These are phyloP conservation scores for Falco rusticolus DNA, from an alignment of 2,797 vertebrate species.

Conservation along the genomic window DNA sequence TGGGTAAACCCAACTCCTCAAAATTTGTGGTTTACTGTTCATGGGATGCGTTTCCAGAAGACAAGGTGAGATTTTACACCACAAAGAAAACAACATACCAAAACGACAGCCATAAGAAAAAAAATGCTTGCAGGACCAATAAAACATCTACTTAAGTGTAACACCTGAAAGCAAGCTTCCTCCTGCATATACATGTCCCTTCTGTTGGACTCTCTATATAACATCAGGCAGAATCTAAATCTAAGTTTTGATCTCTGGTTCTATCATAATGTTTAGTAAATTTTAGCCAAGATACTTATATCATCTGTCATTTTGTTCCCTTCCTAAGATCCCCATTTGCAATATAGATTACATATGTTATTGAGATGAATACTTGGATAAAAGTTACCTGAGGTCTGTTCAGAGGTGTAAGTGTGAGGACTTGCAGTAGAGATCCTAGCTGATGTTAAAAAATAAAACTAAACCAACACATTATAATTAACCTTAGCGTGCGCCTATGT, in stretches of 20 bases:
- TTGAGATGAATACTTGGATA: not conserved
- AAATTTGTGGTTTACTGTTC: not conserved
- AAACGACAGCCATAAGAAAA: not conserved
- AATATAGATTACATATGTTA: not conserved
- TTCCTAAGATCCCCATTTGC: not conserved
- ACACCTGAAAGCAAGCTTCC: not conserved
- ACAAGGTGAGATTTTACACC: not conserved
- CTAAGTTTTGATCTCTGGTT: not conserved
- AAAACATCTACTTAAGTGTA: not conserved
- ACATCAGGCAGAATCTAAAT: not conserved
- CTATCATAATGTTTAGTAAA: not conserved
- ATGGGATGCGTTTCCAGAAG: not conserved
- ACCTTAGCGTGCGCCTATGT: not conserved
- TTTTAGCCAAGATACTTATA: not conserved
- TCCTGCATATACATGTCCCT: not conserved
- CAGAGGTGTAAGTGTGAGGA: slow-evolving; percentile 28
- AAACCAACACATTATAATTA: slow-evolving; percentile 18
- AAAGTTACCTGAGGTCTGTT: slow-evolving; percentile 63
- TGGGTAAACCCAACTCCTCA: not conserved
- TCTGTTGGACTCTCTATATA: not conserved
- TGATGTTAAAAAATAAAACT: slow-evolving; percentile 65
- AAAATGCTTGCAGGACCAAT: not conserved
- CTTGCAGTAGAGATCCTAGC: slow-evolving; percentile 48
- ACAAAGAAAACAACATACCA: not conserved
- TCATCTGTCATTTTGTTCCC: not conserved